Evolutionary conservation across 1,140 invertebrate species (phyloP), one percentile per base, ranked within the genome.

Genomic region (Pseudomyrmex flavicornis): DNA sequence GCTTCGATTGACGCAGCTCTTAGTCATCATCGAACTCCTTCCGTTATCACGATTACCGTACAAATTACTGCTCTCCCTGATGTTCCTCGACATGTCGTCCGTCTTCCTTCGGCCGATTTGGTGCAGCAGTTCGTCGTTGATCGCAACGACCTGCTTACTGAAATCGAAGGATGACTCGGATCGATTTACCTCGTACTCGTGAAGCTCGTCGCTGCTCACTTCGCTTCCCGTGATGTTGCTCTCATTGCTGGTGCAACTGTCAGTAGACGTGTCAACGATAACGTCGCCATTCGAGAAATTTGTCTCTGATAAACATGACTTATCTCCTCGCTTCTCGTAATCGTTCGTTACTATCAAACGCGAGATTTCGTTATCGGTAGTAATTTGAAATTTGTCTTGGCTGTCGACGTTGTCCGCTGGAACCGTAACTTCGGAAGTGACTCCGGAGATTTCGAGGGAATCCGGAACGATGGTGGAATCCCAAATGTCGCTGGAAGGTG

Each of bases 141-240:
- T 52, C 17, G 74, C 50, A 2, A 46, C 35, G n/a, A 63, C 48
- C 13, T 63, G 75, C 52, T 73, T 58, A 15, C 5, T 44, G 12
- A 44, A 76, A 17, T 56, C 44, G 4, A 44, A 72, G 0, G 48
- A 62, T 1, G 22, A 62, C 13, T 26, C 62, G 13, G 26, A 8
- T 0, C 80, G 46, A 1, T 87, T 85, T 2, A 91, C 85, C 46
- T 92, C 89, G 80, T 93, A 92, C 61, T 94, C 93, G 83, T 92
- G 93, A 8, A 93, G 84, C 61, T 94, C 92, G 74, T 93, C 92
- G 72, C 91, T 94, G 87, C 90, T 92, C 44, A 93, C 73, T 59
- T 93, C 93, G 56, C 91, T 93, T 1, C 90, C 91, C 0, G 91
- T 91, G 0, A 92, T 90, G 44, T 90, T 93, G 26, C 88, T 92